Conservation (phyloP, 2,888 invertebrate genomes). For the Andrena haemorrhoa region DNA sequence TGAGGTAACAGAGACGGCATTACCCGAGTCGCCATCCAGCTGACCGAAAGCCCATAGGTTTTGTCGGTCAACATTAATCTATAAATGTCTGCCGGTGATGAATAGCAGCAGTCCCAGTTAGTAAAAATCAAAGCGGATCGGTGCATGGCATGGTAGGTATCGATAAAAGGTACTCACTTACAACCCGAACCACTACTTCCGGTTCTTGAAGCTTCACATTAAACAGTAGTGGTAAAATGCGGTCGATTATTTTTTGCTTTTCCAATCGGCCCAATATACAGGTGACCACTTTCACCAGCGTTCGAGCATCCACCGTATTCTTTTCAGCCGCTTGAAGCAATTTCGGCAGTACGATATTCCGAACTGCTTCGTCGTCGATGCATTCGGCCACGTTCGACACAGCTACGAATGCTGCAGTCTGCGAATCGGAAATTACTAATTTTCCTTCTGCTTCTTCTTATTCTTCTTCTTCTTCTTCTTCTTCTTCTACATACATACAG, state of each 20-base stretch:
- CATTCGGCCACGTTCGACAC: slow-evolving; percentile 94
- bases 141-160: no score
- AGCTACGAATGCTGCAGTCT: slow-evolving; percentile 96
- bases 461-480: background rate
- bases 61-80: slow-evolving; percentile 95
- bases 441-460: background rate
- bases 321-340: slow-evolving; percentile 93
- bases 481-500: no score
- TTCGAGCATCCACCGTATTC: slow-evolving; percentile 92
- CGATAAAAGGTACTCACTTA: slow-evolving; percentile 91
- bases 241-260: slow-evolving; percentile 94
- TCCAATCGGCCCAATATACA: slow-evolving; percentile 94
- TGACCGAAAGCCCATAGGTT: slow-evolving; percentile 95
- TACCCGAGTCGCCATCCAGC: slow-evolving; percentile 96
- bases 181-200: slow-evolving; percentile 94
- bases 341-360: slow-evolving; percentile 93
- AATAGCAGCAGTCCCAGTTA: slow-evolving; percentile 20
- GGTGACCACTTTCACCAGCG: slow-evolving; percentile 91
- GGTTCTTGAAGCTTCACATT: slow-evolving; percentile 95
- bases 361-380: slow-evolving; percentile 92
- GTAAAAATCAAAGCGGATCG: background rate
- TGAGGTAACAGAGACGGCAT: slow-evolving; percentile 97
- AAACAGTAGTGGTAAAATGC: slow-evolving; percentile 95
- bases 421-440: slow-evolving; percentile 68
- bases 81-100: slow-evolving; percentile 91